Base-by-base conservation (phyloP, 2,888 invertebrate species). In the Limnephilus marmoratus region DNA sequence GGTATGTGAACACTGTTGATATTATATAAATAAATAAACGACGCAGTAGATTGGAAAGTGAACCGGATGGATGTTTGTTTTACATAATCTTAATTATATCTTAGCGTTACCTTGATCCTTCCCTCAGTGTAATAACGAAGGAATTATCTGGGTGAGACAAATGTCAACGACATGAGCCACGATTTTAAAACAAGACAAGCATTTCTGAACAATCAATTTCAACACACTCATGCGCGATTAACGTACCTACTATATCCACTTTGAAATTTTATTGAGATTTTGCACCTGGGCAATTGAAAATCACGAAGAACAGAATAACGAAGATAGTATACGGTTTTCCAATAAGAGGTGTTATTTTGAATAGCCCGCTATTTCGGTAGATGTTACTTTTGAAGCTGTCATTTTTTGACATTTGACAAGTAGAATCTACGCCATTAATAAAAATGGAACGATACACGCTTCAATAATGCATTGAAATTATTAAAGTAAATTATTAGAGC, bases 181-280 rank as follows among this genome's bases (percentile, higher is more conserved):
- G 82, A 82, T 82, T 82, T 34, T 34, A 31, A 5, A 34, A 34
- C 34, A 82, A 34, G 82, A 34, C 82, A 82, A 34, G 68, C 24
- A 7, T 82, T 34, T 82, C 82, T 34, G 34, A 82, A 82, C 82
- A 34, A 82, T 82, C 82, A 34, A 82, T 68, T 68, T 68, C 68
- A 68, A 24, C 68, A 68, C 68, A n/a, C 1, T 68, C n/a, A 68
- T 68, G 24, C 24, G 68, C 68, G 68, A 68, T 68, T 9, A 24
- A 68, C n/a, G 7, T 68, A 68, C 45, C 45, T 45, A 12, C 68
- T n/a, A n/a, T 68, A n/a, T 68, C 68, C 68, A n/a, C 68, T 68
- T 24, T 68, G 7, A 68, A 68, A 68, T 68, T n/a, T 68, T 68
- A n/a, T 68, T 68, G 68, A n/a, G n/a, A n/a, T 68, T 68, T 9